Conservation (phyloP, 2,113 vertebrate species). For the Gobius niger region DNA sequence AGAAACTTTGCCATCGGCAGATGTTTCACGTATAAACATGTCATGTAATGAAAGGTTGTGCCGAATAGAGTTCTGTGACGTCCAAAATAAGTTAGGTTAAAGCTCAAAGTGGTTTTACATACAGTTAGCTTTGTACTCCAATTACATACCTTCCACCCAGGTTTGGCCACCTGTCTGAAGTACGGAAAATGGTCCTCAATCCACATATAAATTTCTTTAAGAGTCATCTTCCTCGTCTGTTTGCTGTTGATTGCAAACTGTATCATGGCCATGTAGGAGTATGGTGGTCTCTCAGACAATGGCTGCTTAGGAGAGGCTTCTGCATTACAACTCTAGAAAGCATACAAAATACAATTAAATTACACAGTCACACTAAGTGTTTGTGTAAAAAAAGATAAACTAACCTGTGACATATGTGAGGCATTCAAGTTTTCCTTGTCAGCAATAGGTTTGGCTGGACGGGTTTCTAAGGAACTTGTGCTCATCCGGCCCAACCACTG, state of each 20-base stretch:
- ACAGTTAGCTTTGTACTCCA: too few relatives aligned
- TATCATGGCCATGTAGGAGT: constrained; percentile 98
- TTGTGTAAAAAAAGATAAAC: not conserved
- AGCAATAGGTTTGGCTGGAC: constrained; percentile 48
- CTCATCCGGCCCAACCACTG: constrained; percentile 89
- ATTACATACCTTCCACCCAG: constrained; percentile 90
- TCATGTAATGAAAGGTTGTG: constrained; percentile 96
- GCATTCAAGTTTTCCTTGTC: constrained; percentile 80
- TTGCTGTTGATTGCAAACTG: constrained; percentile 98
- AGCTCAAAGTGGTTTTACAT: too few relatives aligned
- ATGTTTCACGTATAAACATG: constrained; percentile 90
- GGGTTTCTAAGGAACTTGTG: constrained; percentile 71
- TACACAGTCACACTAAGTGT: not conserved
- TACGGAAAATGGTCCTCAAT: constrained; percentile 95
- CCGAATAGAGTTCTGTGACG: constrained; percentile 90
- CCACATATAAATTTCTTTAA: constrained; percentile 97
- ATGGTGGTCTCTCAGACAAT: constrained; percentile 84
- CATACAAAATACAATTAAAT: not conserved
- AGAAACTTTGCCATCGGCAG: constrained; percentile 86
- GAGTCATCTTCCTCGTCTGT: constrained; percentile 85
- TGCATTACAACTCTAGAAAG: constrained; percentile 3
- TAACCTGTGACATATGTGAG: constrained; percentile 75
- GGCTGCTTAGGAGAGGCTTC: constrained; percentile 63
- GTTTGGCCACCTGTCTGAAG: constrained; percentile 91
- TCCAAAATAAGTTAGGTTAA: not conserved